Conservation (phyloP, 2,888 invertebrate species). For the Bibio marci region DNA sequence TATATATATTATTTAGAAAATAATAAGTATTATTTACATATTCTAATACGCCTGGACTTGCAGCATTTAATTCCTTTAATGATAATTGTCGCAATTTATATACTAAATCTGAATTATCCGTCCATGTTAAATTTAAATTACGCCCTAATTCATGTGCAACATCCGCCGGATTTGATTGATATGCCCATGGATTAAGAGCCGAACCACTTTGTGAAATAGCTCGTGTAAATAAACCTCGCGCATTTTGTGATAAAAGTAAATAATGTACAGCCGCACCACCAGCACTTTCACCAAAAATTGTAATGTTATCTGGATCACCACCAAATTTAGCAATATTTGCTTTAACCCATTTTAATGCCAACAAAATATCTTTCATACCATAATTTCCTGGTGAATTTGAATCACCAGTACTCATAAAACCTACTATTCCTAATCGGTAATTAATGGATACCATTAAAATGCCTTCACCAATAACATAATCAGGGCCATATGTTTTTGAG, state of each 20-base stretch:
- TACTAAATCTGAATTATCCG: constrained; percentile 17
- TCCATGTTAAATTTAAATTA: constrained; percentile 41
- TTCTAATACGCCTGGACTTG: not conserved
- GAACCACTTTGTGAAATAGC: constrained; percentile 52
- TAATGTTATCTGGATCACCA: constrained; percentile 47
- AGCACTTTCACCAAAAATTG: constrained; percentile 33
- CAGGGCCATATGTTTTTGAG: constrained; percentile 8
- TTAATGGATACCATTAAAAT: constrained; percentile 9
- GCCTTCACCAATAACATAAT: constrained; percentile 6
- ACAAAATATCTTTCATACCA: constrained; percentile 49
- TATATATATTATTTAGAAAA: not conserved
- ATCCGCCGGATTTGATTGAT: constrained; percentile 35
- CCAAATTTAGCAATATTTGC: constrained; percentile 48
- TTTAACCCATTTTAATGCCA: constrained; percentile 15
- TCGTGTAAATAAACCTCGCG: constrained; percentile 36
- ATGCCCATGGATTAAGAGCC: constrained; percentile 39
- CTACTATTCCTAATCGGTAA: constrained; percentile 5
- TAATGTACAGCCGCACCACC: constrained; percentile 9
- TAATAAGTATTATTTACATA: not conserved
- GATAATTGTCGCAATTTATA: constrained; percentile 2
- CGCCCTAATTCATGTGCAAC: constrained; percentile 39
- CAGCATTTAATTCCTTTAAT: not conserved
- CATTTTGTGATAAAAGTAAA: constrained; percentile 5
- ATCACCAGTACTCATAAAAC: constrained; percentile 50
- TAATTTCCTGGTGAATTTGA: constrained; percentile 47